Conservation (phyloP, 2,888 invertebrate species). For the Platycheirus albimanus region DNA sequence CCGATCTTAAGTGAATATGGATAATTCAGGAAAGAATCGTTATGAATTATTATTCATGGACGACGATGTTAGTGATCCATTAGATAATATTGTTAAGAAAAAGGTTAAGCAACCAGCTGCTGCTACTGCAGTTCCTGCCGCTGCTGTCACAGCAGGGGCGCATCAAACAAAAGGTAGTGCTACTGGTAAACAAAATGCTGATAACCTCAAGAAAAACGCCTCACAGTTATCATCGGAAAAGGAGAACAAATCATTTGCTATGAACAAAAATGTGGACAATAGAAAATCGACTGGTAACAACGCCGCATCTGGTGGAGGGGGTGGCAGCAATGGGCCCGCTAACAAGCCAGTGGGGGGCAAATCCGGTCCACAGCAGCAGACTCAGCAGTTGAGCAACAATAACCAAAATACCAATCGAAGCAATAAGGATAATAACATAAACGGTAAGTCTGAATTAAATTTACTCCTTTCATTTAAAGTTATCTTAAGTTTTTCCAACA, state of each 20-base stretch:
- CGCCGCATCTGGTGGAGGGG: constrained; percentile 60
- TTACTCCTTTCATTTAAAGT: no score
- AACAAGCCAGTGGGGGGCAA: constrained; percentile 42
- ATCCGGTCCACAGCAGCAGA: constrained; percentile 42
- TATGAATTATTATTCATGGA: constrained; percentile 83
- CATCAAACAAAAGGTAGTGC: constrained; percentile 44
- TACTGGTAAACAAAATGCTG: constrained; percentile 75
- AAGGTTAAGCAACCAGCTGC: constrained; percentile 78
- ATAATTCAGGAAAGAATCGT: constrained; percentile 82
- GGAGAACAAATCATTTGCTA: constrained; percentile 81
- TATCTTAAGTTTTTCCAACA: not conserved
- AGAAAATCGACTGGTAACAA: constrained; percentile 73
- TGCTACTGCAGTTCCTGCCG: constrained; percentile 72
- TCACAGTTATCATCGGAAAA: constrained; percentile 78
- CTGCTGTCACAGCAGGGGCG: constrained; percentile 68
- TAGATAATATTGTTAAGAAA: constrained; percentile 82
- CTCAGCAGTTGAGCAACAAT: constrained; percentile 42
- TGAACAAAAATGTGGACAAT: constrained; percentile 81
- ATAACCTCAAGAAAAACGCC: constrained; percentile 63
- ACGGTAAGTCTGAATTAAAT: constrained; percentile 41
- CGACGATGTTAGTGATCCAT: constrained; percentile 82
- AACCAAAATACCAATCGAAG: constrained; percentile 49
- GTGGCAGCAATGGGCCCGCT: constrained; percentile 67
- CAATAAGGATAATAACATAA: constrained; percentile 44
- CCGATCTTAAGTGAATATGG: constrained; percentile 77